These are phyloP conservation scores for Temnothorax ravouxi DNA, from an alignment of 2,888 invertebrate species.

Conservation along the genomic window DNA sequence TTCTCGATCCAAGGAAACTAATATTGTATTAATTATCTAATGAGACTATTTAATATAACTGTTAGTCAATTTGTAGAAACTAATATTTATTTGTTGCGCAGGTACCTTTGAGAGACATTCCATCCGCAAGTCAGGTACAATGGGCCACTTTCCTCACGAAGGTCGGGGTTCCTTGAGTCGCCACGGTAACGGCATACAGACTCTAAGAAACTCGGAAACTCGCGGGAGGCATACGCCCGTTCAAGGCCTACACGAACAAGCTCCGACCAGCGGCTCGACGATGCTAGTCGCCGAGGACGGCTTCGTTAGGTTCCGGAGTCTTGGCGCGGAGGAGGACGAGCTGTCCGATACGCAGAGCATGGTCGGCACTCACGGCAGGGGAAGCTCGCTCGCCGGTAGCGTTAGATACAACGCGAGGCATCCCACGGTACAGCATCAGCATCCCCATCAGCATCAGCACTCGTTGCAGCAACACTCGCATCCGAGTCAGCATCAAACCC, in stretches of 20 bases:
- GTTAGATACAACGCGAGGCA: conserved; percentile 83
- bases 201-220: conserved; percentile 86
- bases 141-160: conserved; percentile 88
- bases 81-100: conserved; percentile 36
- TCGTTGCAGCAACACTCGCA: conserved; percentile 83
- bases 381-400: conserved; percentile 83
- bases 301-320: conserved; percentile 93
- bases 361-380: conserved; percentile 82
- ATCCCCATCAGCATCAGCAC: conserved; percentile 79
- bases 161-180: conserved; percentile 85
- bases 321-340: conserved; percentile 87
- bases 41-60: conserved; percentile 4
- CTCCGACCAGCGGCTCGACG: conserved; percentile 87
- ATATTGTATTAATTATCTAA: neutral
- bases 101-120: conserved; percentile 85
- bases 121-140: conserved; percentile 88
- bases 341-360: conserved; percentile 82
- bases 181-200: conserved; percentile 87
- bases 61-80: neutral
- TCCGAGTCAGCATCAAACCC: conserved; percentile 82
- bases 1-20: neutral
- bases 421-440: conserved; percentile 78
- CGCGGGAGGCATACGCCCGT: conserved; percentile 81
- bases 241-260: conserved; percentile 87
- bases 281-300: conserved; percentile 97